Evolutionary conservation across 2,797 vertebrate species (phyloP).

Genomic region (Rhyacichthys aspro): DNA sequence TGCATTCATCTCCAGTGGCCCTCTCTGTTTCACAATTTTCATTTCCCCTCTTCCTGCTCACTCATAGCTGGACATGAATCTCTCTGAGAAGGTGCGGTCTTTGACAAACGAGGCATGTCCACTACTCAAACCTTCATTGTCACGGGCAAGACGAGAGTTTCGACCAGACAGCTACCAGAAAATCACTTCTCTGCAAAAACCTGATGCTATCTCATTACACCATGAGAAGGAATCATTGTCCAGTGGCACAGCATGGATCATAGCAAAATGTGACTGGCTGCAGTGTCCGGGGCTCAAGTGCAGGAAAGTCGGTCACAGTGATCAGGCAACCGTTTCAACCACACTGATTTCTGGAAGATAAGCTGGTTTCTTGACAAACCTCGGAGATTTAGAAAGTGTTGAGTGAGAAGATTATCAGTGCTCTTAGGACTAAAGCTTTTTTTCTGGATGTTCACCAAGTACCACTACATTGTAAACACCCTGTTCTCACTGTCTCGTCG

Average conservation of each 20-base stretch:
- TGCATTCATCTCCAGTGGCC: slow-evolving; percentile 19
- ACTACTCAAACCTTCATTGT: slow-evolving; percentile 65
- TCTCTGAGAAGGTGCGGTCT: slow-evolving; percentile 64
- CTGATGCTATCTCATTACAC: slow-evolving; percentile 60
- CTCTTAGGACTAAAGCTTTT: slow-evolving; percentile 72
- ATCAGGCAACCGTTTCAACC: slow-evolving; percentile 54
- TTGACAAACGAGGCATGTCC: slow-evolving; percentile 72
- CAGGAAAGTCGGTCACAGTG: slow-evolving; percentile 50
- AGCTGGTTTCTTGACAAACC: slow-evolving; percentile 68
- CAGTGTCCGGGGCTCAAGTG: slow-evolving; percentile 39
- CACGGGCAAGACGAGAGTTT: slow-evolving; percentile 58
- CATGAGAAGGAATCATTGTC: slow-evolving; percentile 66
- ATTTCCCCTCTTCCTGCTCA: slow-evolving; percentile 70
- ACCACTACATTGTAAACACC: slow-evolving; percentile 57
- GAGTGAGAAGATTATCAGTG: slow-evolving; percentile 73
- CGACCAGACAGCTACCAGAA: slow-evolving; percentile 50
- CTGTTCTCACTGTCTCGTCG: neutral
- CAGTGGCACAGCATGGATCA: slow-evolving; percentile 50
- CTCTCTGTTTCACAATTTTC: slow-evolving; percentile 61
- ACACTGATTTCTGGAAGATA: slow-evolving; percentile 60
- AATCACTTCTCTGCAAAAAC: slow-evolving; percentile 62
- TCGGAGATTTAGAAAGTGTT: slow-evolving; percentile 70
- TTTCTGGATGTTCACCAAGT: slow-evolving; percentile 73
- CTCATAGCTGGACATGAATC: slow-evolving; percentile 70
- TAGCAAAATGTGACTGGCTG: slow-evolving; percentile 54